Conservation (phyloP, 2,888 invertebrate species). For the Lampropteryx suffumata region DNA sequence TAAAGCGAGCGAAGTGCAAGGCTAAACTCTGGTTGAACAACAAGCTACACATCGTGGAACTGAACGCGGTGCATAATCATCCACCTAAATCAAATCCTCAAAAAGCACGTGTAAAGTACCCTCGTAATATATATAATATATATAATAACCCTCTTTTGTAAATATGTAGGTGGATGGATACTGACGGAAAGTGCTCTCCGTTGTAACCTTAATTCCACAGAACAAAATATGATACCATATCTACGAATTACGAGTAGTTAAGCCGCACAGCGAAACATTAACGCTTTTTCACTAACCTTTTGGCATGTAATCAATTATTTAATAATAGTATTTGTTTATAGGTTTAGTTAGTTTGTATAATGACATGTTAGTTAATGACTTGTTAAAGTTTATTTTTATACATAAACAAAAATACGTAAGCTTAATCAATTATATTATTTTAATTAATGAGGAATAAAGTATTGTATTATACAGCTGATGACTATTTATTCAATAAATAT, state of each 20-base stretch:
- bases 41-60: constrained; percentile 15
- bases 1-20: constrained; percentile 21
- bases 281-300: too few species aligned
- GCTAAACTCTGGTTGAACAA: constrained; percentile 20
- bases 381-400: not conserved
- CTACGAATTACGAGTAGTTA: too few species aligned
- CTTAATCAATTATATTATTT: not conserved
- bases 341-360: not conserved
- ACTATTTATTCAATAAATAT: too few species aligned
- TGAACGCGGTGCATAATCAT: constrained; percentile 16
- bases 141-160: too few species aligned
- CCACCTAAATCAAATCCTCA: constrained; percentile 3
- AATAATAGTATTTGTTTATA: too few species aligned
- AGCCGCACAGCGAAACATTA: too few species aligned
- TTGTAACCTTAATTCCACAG: too few species aligned
- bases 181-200: too few species aligned
- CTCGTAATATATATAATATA: too few species aligned
- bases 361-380: not conserved
- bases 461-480: not conserved
- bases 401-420: not conserved
- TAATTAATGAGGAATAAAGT: not conserved
- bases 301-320: too few species aligned
- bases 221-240: too few species aligned
- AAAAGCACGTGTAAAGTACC: not conserved
- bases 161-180: too few species aligned